phyloP scores from a whole-genome alignment of 2,888 invertebrate genomes.

The Erebia palarica region DNA sequence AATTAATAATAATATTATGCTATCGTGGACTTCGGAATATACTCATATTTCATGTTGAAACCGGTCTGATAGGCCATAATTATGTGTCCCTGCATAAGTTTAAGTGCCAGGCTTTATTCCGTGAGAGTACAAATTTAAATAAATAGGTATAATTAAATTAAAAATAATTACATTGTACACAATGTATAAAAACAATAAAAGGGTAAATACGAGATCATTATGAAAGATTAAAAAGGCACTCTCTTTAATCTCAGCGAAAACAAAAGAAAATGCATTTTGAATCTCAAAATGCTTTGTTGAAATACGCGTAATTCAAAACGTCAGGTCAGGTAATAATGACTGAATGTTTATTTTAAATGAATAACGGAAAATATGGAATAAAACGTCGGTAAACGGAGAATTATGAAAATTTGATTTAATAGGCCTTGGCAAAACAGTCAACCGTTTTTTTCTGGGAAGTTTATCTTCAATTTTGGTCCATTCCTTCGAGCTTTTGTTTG shows the following conservation, averaged over 20 bases:
- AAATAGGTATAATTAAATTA: too few relatives aligned
- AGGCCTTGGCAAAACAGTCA: not conserved
- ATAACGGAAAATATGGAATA: not conserved
- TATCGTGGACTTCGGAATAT: too few relatives aligned
- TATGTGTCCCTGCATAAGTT: too few relatives aligned
- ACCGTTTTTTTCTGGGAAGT: not conserved
- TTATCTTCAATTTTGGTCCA: not conserved
- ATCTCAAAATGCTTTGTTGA: not conserved
- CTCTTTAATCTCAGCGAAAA: not conserved
- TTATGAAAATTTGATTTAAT: slow-evolving; percentile 1
- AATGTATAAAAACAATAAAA: not conserved
- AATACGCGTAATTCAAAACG: not conserved
- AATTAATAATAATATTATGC: too few relatives aligned
- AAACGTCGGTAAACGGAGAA: not conserved
- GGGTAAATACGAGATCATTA: not conserved
- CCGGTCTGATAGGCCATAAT: too few relatives aligned
- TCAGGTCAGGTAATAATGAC: not conserved
- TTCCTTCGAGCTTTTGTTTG: not conserved
- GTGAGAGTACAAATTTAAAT: too few relatives aligned
- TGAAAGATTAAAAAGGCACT: too few relatives aligned
- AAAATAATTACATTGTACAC: too few relatives aligned
- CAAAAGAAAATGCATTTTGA: not conserved
- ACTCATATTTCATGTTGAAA: too few relatives aligned
- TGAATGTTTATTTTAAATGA: not conserved
- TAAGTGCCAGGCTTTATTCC: too few relatives aligned